Evolutionary conservation across 2,888 invertebrate genomes (phyloP), one percentile per base, ranked within the genome.

Genomic region (Prosopocoilus inquinatus): DNA sequence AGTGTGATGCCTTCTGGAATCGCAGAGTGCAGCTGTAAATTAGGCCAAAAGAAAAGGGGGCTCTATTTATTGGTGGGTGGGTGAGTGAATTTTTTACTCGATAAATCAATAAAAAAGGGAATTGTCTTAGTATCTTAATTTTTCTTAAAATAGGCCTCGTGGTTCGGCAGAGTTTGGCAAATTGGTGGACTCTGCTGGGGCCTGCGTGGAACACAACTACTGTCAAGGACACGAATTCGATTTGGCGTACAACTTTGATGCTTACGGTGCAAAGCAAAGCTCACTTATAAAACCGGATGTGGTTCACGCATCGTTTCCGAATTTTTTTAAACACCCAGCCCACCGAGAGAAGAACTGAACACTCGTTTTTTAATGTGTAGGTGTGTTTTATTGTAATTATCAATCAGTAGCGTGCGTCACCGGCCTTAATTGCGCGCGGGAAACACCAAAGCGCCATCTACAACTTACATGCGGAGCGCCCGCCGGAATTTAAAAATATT

Each of bases 1-100:
- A 89, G 97, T 3, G 91, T 97, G 9, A 96, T 97, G 96, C 96
- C 96, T 96, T 86, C 85, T 82, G 35, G 93, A 94, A 75, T 90
- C 94, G 0, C 94, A 91, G 73, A 80, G 81, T 50, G 81, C 86
- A 66, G 96, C 96, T 0, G 84, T 94, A 80, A 81, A 79, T 60
- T 76, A 93, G 60, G 86, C 89, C 0, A 85, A 86, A 67, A 87
- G 91, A 54, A 80, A 82, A 54, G 83, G 83, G 1, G 79, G 89
- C 50, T 82, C 86, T 28, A 15, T 96, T 96, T 68, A 89, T 97
- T 34, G 96, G 96, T 76, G 95, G 93, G 2, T 96, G 95, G 71
- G 96, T 96, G 7, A 41, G n/a, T 12, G 15, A 13, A 43, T 3
- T 11, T 34, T 36, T 36, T 2, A 11, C 2, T 36, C 9, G n/a